phyloP scores from a whole-genome alignment of 2,113 vertebrate species.

The Formicarius rufipectus region DNA sequence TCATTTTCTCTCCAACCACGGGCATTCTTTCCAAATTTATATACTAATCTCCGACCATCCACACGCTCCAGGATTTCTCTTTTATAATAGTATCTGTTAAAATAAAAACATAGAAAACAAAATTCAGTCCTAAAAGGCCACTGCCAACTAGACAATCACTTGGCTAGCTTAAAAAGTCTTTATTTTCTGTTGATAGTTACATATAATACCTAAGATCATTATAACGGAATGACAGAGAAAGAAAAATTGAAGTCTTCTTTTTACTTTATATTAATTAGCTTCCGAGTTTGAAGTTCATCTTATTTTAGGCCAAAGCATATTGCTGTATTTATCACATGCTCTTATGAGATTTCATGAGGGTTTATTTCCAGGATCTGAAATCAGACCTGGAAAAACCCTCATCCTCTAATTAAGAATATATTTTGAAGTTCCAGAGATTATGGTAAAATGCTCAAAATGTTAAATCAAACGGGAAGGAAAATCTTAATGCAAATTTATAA shows the following conservation, averaged over 20 bases:
- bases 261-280: background rate
- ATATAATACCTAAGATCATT: background rate
- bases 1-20: constrained; percentile 94
- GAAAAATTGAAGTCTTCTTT: background rate
- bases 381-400: background rate
- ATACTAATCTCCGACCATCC: constrained; percentile 94
- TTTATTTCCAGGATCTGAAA: background rate
- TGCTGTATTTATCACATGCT: background rate
- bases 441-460: background rate
- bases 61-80: constrained; percentile 95
- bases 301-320: background rate
- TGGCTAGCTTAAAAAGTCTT: background rate
- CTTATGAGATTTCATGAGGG: rapidly evolving
- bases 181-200: background rate
- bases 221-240: background rate
- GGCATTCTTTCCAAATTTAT: constrained; percentile 97
- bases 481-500: background rate
- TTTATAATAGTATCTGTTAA: constrained; percentile 97
- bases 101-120: background rate
- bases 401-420: background rate
- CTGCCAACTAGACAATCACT: background rate
- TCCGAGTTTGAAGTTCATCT: background rate
- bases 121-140: background rate
- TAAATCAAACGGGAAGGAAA: background rate
- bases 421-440: background rate